These are phyloP conservation scores for Scaptodrosophila latifasciaeformis DNA, from an alignment of 2,888 invertebrate species.

Conservation along the genomic window DNA sequence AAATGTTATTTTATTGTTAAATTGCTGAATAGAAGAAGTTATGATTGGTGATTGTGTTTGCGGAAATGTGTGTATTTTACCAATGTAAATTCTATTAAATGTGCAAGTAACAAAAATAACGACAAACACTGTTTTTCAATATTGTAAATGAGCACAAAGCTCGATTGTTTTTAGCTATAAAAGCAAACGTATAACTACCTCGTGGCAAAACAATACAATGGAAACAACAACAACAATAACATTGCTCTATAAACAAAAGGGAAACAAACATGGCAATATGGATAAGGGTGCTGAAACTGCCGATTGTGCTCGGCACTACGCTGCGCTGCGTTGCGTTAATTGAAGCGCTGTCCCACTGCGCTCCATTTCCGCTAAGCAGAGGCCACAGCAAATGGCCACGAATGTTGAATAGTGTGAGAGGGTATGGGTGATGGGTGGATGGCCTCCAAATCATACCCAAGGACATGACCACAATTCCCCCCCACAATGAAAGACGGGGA, in stretches of 20 bases:
- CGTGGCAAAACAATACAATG: background rate
- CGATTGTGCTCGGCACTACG: background rate
- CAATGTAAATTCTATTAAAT: slow-evolving; percentile 23
- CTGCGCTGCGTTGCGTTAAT: slow-evolving; percentile 38
- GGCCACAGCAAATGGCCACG: slow-evolving; percentile 49
- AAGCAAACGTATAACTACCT: background rate
- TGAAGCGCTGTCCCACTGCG: slow-evolving; percentile 45
- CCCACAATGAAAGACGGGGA: no score
- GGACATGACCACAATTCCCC: slow-evolving; percentile 28
- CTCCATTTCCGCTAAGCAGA: slow-evolving; percentile 50
- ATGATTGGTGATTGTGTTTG: no score
- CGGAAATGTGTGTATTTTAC: no score
- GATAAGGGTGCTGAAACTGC: background rate
- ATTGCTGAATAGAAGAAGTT: no score
- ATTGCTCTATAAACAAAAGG: slow-evolving; percentile 18
- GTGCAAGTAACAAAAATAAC: slow-evolving; percentile 19
- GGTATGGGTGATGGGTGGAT: background rate
- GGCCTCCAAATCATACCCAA: slow-evolving; percentile 45
- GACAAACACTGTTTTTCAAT: no score
- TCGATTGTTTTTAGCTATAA: slow-evolving; percentile 14
- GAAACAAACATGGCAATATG: slow-evolving; percentile 21
- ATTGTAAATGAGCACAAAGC: no score
- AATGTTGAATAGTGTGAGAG: background rate
- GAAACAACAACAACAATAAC: slow-evolving; percentile 15
- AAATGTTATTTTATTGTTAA: no score